Evolutionary conservation across 2,113 vertebrate species (phyloP).

Genomic region (Columbina picui): DNA sequence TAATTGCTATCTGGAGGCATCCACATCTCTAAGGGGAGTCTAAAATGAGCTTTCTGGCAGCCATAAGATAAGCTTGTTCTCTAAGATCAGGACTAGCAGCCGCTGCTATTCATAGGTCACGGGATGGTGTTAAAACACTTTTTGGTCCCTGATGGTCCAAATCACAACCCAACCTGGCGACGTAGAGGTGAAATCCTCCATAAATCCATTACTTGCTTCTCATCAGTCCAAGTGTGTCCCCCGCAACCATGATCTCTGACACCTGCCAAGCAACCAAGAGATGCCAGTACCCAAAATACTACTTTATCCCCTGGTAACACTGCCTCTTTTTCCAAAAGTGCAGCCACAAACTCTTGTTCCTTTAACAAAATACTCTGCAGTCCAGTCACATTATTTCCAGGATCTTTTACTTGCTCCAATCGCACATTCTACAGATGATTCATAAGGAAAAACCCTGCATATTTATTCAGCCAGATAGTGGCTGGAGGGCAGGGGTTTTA

Average conservation of each 20-base stretch:
- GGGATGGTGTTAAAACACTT: not conserved
- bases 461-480: slow-evolving; percentile 69
- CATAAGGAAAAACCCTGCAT: slow-evolving; percentile 43
- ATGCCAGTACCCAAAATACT: not conserved
- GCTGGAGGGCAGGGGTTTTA: slow-evolving; percentile 75
- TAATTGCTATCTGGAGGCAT: slow-evolving; percentile 4
- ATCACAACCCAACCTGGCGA: slow-evolving; percentile 26
- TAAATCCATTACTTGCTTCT: slow-evolving; percentile 17
- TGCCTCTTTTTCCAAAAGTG: not conserved
- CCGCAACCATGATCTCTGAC: slow-evolving; percentile 8
- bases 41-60: not conserved
- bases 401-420: slow-evolving; percentile 58
- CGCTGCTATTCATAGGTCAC: not conserved
- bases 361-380: slow-evolving; percentile 44
- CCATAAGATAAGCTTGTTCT: not conserved
- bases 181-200: slow-evolving; percentile 27
- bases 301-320: not conserved
- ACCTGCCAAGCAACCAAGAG: slow-evolving; percentile 22
- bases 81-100: not conserved
- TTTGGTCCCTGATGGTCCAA: slow-evolving; percentile 25
- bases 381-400: slow-evolving; percentile 43
- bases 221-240: slow-evolving; percentile 13
- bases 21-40: not conserved
- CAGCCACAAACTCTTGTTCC: not conserved
- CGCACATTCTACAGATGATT: slow-evolving; percentile 60